These are phyloP conservation scores for Lasioglossum zephyrum DNA, from an alignment of 2,888 invertebrate genomes.

Conservation along the genomic window DNA sequence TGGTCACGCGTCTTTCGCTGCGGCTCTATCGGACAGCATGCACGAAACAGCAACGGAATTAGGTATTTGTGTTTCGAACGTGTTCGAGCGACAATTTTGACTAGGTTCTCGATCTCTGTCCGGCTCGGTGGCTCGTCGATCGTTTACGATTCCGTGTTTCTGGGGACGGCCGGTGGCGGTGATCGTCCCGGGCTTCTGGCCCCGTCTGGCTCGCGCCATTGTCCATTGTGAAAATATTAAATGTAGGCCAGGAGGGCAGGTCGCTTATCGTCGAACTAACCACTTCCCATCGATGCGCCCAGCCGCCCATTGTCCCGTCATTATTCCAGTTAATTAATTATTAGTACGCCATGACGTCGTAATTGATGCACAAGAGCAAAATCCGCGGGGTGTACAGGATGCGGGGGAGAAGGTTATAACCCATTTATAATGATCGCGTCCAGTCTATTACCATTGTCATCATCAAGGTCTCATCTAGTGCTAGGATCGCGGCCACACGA, in stretches of 20 bases:
- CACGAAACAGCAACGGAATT: neutral
- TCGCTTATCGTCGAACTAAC: conserved; percentile 78
- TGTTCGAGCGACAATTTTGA: conserved; percentile 10
- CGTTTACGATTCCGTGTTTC: neutral
- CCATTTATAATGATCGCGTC: conserved; percentile 69
- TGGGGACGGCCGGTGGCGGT: neutral
- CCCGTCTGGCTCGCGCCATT: conserved; percentile 37
- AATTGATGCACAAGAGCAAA: conserved; percentile 81
- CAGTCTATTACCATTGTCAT: conserved; percentile 78
- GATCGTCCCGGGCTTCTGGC: conserved; percentile 24
- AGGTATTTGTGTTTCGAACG: neutral
- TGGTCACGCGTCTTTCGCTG: neutral
- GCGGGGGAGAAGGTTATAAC: conserved; percentile 79
- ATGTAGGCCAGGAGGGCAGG: conserved; percentile 82
- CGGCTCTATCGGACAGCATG: neutral
- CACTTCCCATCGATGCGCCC: conserved; percentile 79
- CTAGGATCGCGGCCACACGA: conserved; percentile 44
- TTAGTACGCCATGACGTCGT: conserved; percentile 80
- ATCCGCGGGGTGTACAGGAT: conserved; percentile 80
- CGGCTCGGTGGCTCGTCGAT: neutral
- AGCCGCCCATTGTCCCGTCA: conserved; percentile 81
- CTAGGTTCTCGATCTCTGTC: neutral
- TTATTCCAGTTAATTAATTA: conserved; percentile 83
- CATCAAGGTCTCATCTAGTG: conserved; percentile 77
- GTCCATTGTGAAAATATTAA: conserved; percentile 75